Evolutionary conservation across 2,888 invertebrate genomes (phyloP).

Genomic region (Alloplasta piceator): DNA sequence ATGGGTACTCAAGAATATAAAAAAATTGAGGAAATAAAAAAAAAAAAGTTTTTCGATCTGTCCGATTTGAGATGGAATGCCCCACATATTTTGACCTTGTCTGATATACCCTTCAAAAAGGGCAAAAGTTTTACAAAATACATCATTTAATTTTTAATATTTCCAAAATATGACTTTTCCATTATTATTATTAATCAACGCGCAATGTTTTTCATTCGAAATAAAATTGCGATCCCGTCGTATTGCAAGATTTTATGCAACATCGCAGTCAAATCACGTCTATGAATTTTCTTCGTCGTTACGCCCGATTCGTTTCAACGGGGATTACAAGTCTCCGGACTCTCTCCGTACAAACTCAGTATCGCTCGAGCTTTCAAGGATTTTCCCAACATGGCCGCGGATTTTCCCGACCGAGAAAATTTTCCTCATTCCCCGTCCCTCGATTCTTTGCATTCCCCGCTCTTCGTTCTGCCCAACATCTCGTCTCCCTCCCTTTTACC

Average conservation of each 20-base stretch:
- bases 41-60: too few relatives aligned
- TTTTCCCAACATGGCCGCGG: constrained; percentile 45
- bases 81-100: too few relatives aligned
- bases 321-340: constrained; percentile 72
- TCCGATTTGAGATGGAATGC: too few relatives aligned
- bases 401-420: constrained; percentile 50
- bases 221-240: background rate
- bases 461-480: constrained; percentile 57
- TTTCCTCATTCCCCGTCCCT: constrained; percentile 33
- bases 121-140: too few relatives aligned
- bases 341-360: constrained; percentile 71
- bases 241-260: background rate
- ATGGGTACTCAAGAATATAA: too few relatives aligned
- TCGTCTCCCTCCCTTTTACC: constrained; percentile 27
- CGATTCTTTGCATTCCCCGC: constrained; percentile 5
- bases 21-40: too few relatives aligned
- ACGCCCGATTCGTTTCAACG: constrained; percentile 54
- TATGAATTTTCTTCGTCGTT: constrained; percentile 77
- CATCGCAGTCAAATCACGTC: constrained; percentile 70
- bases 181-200: too few relatives aligned
- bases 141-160: too few relatives aligned
- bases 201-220: constrained; percentile 6
- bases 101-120: too few relatives aligned
- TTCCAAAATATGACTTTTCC: too few relatives aligned
- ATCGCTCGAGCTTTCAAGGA: constrained; percentile 16